phyloP scores from a whole-genome alignment of 2,888 invertebrate genomes.

The Sesia apiformis region DNA sequence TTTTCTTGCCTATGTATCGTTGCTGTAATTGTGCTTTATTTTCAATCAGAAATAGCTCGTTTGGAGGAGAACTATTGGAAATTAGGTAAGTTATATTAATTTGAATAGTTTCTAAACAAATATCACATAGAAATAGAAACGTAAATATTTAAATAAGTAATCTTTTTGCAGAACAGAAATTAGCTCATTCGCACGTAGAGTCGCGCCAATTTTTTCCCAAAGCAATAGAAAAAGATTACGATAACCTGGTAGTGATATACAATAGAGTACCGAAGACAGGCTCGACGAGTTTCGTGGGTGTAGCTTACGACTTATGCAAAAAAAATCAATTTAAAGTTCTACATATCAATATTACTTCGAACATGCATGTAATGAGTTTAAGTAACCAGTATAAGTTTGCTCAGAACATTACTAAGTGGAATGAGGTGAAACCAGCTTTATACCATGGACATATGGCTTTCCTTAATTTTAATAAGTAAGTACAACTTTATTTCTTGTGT shows the following conservation, averaged over 20 bases:
- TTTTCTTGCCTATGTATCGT: slow-evolving; percentile 59
- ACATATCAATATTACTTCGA: slow-evolving; percentile 97
- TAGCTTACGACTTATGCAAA: slow-evolving; percentile 90
- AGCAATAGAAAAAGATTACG: slow-evolving; percentile 53
- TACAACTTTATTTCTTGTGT: slow-evolving; percentile 7
- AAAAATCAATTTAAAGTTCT: slow-evolving; percentile 79
- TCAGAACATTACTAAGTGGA: slow-evolving; percentile 93
- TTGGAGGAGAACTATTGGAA: slow-evolving; percentile 55
- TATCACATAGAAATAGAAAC: not conserved
- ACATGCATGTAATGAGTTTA: slow-evolving; percentile 95
- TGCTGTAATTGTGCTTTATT: slow-evolving; percentile 60
- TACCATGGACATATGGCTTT: slow-evolving; percentile 99
- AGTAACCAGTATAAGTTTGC: slow-evolving; percentile 93
- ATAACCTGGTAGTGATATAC: slow-evolving; percentile 89
- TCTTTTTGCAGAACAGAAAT: slow-evolving; percentile 48
- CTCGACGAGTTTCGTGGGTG: slow-evolving; percentile 95
- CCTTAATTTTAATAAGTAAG: slow-evolving; percentile 93
- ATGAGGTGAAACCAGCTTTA: slow-evolving; percentile 91
- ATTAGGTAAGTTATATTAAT: slow-evolving; percentile 36
- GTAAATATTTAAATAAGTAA: not conserved
- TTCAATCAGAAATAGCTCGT: slow-evolving; percentile 61
- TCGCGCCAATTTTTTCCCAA: slow-evolving; percentile 55
- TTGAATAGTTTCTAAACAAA: not conserved
- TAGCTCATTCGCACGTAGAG: slow-evolving; percentile 42
- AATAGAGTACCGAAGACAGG: slow-evolving; percentile 98